Evolutionary conservation across 2,113 vertebrate species (phyloP), one percentile per base, ranked within the genome.

Genomic region (Lepisosteus oculatus): DNA sequence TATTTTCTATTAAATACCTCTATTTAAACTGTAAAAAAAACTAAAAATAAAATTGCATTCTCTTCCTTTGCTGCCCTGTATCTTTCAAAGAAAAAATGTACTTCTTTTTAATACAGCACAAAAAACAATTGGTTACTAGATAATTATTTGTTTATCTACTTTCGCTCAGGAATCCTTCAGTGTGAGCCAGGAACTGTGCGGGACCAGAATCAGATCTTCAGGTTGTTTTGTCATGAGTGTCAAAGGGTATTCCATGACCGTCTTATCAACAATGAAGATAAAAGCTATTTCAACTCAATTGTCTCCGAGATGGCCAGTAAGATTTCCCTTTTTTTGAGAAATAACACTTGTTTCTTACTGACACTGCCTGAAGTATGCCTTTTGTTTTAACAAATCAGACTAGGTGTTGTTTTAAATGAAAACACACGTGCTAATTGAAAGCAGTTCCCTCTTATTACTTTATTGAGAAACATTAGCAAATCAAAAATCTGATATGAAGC

Each of bases 201-300:
- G 77, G 91, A 92, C 59, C 87, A 93, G 79, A 84, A 73, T 0
- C 92, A 95, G 76, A 89, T 95, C 74, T 95, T 96, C 84, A 87
- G 92, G 74, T 86, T 96, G 5, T 92, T 93, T 81, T 95, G 92
- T 74, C 92, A 95, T 2, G 90, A 97, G 76, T 93, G 93, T 77
- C 92, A 93, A 81, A 89, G 93, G 43, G 90, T 95, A 9, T 96
- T 96, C 83, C 93, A 93, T 0, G 89, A 95, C 65, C 87, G 93
- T 3, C 86, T 96, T 57, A 95, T 94, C 81, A 93, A 92, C 83
- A 92, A 67, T 62, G 89, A 94, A 80, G 93, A 95, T 74, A 94
- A 96, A 70, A 81, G 79, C 14, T 94, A 94, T 80, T 96, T 95
- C 77, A 87, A 95, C 79, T 69, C 68, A 71, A 94, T 95, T 74